Evolutionary conservation across 1,140 invertebrate genomes (phyloP), one percentile per base, ranked within the genome.

Genomic region (Tetramorium alpestre): DNA sequence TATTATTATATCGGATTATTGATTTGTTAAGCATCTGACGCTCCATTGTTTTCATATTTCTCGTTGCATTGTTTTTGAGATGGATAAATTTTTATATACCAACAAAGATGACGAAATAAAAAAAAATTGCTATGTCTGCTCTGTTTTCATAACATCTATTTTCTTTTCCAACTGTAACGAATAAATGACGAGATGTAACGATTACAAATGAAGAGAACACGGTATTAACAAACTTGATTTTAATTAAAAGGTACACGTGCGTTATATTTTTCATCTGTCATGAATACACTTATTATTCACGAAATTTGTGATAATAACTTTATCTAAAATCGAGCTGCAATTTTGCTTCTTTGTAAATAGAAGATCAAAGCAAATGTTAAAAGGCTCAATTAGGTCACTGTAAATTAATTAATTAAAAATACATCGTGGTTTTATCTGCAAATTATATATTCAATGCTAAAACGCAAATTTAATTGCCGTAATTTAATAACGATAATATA

Each of bases 221-320:
- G 0, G 3, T 33, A 33, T 33, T 33, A 4, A 33, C 33, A 33
- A 33, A 33, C 33, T 4, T 4, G 33, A 4, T 41, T 75, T 75
- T 58, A 58, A 58, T 25, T 44, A 41, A 58, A 75, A 75, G 10
- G 2, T 22, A 58, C 0, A 33, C 13, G 0, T 41, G 13, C 4
- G 7, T 41, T 5, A 72, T 41, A 56, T 38, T 58, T 41, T 25
- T 7, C 11, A 58, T 44, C 38, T 25, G 7, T 7, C 0, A 44
- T 25, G 5, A 5, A 18, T 8, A 75, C 6, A 18, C 8, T 28
- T 60, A 6, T 54, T 54, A 75, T 44, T 58, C 7, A 44, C 60
- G 38, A 13, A 76, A 60, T 76, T 44, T 76, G 6, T 56, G 44
- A 76, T 76, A 44, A 76, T 7, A 51, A 2, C 2, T 75, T 13